Evolutionary conservation across 2,797 vertebrate species (phyloP).

Genomic region (Monodelphis domestica): DNA sequence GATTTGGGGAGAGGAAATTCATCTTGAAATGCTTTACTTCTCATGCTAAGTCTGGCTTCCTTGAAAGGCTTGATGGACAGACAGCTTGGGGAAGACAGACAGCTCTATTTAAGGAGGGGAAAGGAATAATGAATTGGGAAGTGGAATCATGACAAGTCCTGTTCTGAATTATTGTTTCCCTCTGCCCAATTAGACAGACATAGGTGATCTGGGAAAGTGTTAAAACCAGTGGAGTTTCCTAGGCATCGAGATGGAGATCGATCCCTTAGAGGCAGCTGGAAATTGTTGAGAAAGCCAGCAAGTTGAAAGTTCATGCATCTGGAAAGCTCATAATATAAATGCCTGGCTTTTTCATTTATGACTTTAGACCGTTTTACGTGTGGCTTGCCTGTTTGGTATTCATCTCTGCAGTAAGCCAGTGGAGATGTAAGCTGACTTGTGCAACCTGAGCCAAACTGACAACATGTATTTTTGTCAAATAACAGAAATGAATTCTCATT

Average conservation of each 20-base stretch:
- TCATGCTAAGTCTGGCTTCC: not conserved
- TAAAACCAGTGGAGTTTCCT: constrained; percentile 77
- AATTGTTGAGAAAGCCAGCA: constrained; percentile 74
- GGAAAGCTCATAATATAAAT: constrained; percentile 74
- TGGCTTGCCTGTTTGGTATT: constrained; percentile 78
- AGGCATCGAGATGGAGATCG: constrained; percentile 76
- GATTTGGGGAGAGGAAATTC: not conserved
- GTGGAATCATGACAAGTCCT: constrained; percentile 25
- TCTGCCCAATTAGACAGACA: constrained; percentile 47
- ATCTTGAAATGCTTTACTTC: not conserved
- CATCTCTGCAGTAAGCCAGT: constrained; percentile 75
- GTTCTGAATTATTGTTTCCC: not conserved
- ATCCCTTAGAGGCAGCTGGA: constrained; percentile 81
- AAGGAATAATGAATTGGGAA: accelerated
- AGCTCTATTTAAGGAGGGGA: not conserved
- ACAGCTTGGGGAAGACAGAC: not conserved
- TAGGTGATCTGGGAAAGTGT: constrained; percentile 72
- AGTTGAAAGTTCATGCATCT: constrained; percentile 76
- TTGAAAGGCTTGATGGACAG: accelerated
- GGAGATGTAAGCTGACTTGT: constrained; percentile 26
- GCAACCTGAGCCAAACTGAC: not conserved
- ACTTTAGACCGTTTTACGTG: constrained; percentile 76
- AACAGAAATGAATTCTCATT: not conserved
- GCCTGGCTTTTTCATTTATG: constrained; percentile 76
- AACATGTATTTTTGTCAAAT: not conserved